Evolutionary conservation across 2,113 vertebrate species (phyloP), one percentile per base, ranked within the genome.

Genomic region (Sorex fumeus): DNA sequence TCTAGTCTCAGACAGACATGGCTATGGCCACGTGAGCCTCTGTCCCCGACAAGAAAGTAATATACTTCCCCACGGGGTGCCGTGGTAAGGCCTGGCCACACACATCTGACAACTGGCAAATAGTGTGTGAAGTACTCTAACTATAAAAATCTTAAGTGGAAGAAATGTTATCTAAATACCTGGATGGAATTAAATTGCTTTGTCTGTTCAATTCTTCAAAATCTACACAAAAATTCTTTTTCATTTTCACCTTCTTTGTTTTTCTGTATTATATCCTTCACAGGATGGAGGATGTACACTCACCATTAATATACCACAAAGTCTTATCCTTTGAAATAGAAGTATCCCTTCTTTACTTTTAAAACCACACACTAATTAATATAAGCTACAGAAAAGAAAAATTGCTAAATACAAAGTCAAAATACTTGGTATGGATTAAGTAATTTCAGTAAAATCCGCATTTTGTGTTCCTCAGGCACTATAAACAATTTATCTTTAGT

Each of bases 151-250:
- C 21, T 3, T 15, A 91, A 60, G 15, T 28, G 18, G 13, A 81
- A 83, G 6, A 36, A 66, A 75, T 75, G 45, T 77, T 64, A 76
- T 40, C 87, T 64, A 50, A 27, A 66, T 69, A 7, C 9, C 1
- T 30, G 78, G 62, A 21, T 70, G 70, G 34, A 75, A 71, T 40
- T 75, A 40, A 83, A 90, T 60, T 53, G 67, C 62, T 45, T 91
- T 93, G 30, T 79, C 53, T 70, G 81, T 50, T 71, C 21, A 88
- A 36, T 34, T 77, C n/a, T 79, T 94, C 30, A 91, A 88, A 78
- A 86, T 28, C 60, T 47, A 77, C 62, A 13, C 32, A 79, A 79
- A 87, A 53, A 25, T 62, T 47, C 15, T 86, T 88, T 78, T 84
- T 81, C 27, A 89, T 74, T 76, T 87, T 76, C 25, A 74, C 10